Percentiles rank a stretch among this genome's conserved stretches.
phyloP scores from a whole-genome alignment of 2,888 invertebrate species.

The Pimpla rufipes region DNA sequence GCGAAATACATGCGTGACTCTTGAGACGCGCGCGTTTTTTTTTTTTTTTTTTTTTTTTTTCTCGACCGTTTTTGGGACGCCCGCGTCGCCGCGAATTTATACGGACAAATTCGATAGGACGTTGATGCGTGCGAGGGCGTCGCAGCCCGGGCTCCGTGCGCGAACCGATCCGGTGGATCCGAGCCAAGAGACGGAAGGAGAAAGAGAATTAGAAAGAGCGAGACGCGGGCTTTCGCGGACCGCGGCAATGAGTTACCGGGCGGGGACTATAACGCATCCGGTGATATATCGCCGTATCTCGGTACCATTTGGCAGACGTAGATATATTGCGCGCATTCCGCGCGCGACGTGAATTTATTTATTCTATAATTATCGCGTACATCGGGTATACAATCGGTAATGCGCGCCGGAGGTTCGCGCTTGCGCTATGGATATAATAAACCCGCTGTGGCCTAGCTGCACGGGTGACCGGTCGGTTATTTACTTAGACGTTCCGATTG shows the following conservation, averaged over 20 bases:
- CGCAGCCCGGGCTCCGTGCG: constrained; percentile 18
- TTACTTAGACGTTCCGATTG: neutral
- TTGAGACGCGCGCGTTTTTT: too few relatives aligned
- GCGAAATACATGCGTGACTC: too few relatives aligned
- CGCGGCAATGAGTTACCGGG: constrained; percentile 84
- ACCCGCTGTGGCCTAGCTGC: neutral
- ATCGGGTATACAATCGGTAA: constrained; percentile 80
- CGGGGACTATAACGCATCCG: constrained; percentile 84
- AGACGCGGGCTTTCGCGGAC: constrained; percentile 59
- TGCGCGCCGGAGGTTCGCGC: constrained; percentile 48
- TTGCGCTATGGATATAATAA: constrained; percentile 23
- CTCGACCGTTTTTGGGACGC: neutral
- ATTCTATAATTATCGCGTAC: constrained; percentile 85
- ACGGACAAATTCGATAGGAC: constrained; percentile 34
- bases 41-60: neutral
- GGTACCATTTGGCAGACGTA: constrained; percentile 85
- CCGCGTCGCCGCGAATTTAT: constrained; percentile 1
- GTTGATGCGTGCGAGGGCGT: constrained; percentile 39
- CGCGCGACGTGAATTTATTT: constrained; percentile 84
- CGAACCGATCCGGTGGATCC: constrained; percentile 77
- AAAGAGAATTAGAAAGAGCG: constrained; percentile 52
- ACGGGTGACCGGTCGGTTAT: neutral
- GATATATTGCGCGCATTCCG: constrained; percentile 85
- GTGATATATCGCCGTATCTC: constrained; percentile 85
- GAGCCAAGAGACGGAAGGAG: constrained; percentile 79